Evolutionary conservation across 2,113 vertebrate species (phyloP).

Genomic region (Petroica traversi): DNA sequence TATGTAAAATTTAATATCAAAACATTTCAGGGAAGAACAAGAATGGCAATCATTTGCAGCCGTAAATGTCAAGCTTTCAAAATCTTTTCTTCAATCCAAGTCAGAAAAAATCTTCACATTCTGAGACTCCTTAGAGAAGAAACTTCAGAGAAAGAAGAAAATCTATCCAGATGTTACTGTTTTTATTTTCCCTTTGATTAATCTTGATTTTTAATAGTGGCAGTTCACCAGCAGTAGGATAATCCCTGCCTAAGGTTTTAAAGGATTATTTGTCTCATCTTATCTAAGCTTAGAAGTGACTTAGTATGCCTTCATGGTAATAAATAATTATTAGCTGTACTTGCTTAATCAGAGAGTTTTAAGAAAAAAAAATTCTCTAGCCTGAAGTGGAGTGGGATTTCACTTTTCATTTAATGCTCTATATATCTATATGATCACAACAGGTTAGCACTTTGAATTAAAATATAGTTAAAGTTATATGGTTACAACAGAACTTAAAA

Average conservation of each 20-base stretch:
- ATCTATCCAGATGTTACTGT: not conserved
- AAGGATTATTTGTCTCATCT: not conserved
- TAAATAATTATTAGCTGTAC: constrained; percentile 15
- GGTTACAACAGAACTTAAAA: not conserved
- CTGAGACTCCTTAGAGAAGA: not conserved
- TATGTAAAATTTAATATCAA: not conserved
- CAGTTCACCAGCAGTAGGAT: not conserved
- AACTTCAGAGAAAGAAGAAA: not conserved
- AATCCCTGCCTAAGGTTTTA: constrained; percentile 17
- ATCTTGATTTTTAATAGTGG: not conserved
- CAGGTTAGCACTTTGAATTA: not conserved
- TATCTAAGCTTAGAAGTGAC: not conserved
- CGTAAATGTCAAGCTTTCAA: not conserved
- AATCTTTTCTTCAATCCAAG: not conserved
- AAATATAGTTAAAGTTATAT: not conserved
- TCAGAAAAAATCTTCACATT: not conserved
- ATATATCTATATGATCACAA: not conserved
- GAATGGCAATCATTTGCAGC: not conserved
- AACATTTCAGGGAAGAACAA: not conserved
- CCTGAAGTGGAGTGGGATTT: not conserved
- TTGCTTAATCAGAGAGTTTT: constrained; percentile 18
- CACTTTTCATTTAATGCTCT: not conserved
- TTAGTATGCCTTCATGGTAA: not conserved
- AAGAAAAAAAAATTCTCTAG: not conserved
- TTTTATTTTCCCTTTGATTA: not conserved